Evolutionary conservation across 1,140 invertebrate species (phyloP).

Genomic region (Achatina immaculata): DNA sequence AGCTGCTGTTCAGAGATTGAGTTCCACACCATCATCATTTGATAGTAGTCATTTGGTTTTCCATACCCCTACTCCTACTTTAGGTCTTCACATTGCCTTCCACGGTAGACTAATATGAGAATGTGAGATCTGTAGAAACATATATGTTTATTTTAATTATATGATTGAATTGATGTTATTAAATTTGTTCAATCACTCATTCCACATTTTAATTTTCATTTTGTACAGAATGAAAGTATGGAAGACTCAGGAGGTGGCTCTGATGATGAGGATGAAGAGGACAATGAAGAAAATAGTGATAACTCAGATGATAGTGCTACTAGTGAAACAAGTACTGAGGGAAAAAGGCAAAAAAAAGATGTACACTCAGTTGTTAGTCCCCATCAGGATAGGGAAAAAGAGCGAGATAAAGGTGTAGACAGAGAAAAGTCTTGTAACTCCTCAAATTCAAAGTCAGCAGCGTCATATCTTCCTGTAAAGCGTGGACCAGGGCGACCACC

Average conservation of each 20-base stretch:
- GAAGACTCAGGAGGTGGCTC: constrained; percentile 26
- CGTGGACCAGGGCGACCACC: constrained; percentile 45
- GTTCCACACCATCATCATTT: too few species aligned
- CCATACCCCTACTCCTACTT: too few species aligned
- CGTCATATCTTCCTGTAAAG: constrained; percentile 75
- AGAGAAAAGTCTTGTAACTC: not conserved
- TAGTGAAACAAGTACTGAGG: constrained; percentile 20
- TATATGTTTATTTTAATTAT: too few species aligned
- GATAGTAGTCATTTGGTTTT: too few species aligned
- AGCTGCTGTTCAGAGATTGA: too few species aligned
- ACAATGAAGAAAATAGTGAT: constrained; percentile 34
- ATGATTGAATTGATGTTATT: too few species aligned
- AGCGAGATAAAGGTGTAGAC: not conserved
- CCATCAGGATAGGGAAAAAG: not conserved
- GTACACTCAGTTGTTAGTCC: not conserved
- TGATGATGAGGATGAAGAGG: constrained; percentile 33
- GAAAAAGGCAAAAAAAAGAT: constrained; percentile 14
- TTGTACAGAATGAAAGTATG: constrained; percentile 8
- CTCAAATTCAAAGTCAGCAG: not conserved
- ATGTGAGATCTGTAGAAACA: too few species aligned
- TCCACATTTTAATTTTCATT: not conserved
- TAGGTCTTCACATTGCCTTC: too few species aligned
- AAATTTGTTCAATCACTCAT: not conserved
- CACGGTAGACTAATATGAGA: too few species aligned
- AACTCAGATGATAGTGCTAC: constrained; percentile 15